A percentile compares a stretch with the other conserved stretches of the same genome.
phyloP scores from a whole-genome alignment of 2,113 vertebrate genomes.

The Carassius auratus region DNA sequence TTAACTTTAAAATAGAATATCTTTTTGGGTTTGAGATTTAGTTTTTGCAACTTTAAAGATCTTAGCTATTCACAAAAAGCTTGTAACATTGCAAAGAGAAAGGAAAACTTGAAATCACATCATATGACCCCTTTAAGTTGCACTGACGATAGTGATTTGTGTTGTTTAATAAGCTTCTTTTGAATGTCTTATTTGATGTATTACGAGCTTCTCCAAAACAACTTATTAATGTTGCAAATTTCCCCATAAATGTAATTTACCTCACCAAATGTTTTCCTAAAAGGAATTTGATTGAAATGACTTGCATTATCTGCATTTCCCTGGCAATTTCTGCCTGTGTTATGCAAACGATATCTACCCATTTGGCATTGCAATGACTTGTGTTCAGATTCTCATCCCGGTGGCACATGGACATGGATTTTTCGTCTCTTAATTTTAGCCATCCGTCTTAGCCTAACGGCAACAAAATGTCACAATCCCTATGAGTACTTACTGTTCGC shows the following conservation, averaged over 20 bases:
- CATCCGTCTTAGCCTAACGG: slow-evolving; percentile 26
- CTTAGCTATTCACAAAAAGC: no score
- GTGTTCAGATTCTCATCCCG: slow-evolving; percentile 22
- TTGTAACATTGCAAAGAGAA: no score
- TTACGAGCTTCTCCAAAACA: neutral
- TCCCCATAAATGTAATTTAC: neutral
- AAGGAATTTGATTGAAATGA: neutral
- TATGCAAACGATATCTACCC: neutral
- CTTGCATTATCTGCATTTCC: neutral
- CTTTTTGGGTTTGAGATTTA: no score
- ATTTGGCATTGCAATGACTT: neutral
- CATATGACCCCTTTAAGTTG: neutral
- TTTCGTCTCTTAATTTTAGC: slow-evolving; percentile 20
- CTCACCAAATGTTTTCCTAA: neutral
- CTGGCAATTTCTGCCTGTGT: neutral
- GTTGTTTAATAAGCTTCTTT: neutral
- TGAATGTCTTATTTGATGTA: neutral
- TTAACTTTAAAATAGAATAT: no score
- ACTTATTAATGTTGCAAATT: no score
- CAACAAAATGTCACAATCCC: slow-evolving; percentile 31
- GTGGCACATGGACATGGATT: neutral
- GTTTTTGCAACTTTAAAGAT: no score
- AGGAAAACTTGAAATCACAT: no score
- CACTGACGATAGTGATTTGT: neutral
- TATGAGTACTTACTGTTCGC: slow-evolving; percentile 8